These are phyloP conservation scores for Brienomyrus longianalis DNA, from an alignment of 2,113 vertebrate species.

Conservation along the genomic window DNA sequence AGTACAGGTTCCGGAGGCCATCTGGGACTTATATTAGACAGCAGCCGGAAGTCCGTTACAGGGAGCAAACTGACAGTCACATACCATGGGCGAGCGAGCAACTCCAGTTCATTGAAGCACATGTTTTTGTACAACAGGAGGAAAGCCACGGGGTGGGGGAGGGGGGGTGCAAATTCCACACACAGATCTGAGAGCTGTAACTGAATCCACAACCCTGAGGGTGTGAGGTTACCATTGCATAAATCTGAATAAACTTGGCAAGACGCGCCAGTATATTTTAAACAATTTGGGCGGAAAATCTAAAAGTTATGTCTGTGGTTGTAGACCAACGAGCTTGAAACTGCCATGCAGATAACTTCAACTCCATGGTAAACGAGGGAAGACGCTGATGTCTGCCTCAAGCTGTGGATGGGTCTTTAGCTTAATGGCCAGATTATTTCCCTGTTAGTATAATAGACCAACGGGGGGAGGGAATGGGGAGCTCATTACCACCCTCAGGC, in stretches of 20 bases:
- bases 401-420: neutral
- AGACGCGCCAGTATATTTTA: neutral
- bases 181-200: neutral
- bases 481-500: neutral
- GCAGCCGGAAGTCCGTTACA: neutral
- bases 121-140: neutral
- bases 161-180: neutral
- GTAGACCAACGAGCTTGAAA: neutral
- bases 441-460: neutral
- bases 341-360: neutral
- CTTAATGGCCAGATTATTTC: neutral
- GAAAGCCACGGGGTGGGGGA: neutral
- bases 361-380: neutral
- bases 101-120: neutral
- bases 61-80: neutral
- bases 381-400: neutral
- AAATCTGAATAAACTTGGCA: neutral
- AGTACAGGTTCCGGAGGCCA: neutral
- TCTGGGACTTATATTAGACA: neutral
- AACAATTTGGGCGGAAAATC: neutral
- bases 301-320: neutral
- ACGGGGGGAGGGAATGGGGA: neutral
- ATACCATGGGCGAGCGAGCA: neutral
- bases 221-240: neutral
- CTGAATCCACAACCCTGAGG: neutral